Evolutionary conservation across 2,113 vertebrate species (phyloP), one percentile per base, ranked within the genome.

Genomic region (Calidris pygmaea): DNA sequence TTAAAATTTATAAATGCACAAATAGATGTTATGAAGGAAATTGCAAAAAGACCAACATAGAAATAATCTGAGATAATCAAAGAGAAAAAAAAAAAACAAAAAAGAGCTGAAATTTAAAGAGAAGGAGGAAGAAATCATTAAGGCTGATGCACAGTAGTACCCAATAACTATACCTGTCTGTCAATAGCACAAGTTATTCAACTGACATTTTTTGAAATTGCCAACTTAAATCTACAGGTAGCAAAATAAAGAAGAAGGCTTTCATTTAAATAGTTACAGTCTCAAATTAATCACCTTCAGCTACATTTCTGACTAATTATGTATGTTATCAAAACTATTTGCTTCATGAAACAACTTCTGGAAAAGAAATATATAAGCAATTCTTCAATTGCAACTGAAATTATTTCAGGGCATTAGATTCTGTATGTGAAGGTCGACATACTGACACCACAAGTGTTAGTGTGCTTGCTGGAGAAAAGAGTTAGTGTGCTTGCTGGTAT

Each of bases 121-220:
- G 47, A 55, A n/a, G 22, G 26, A 59, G 66, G 29, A 81, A 39
- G 20, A 84, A 71, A 50, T 74, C 29, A 78, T 59, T 63, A 43
- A 60, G 17, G 34, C 16, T 58, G 20, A 11, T 10, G 23, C 29
- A 87, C 10, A 67, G 39, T 10, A 74, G 37, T 12, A 94, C 14
- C 18, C 10, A 47, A 10, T 76, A 83, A 48, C 22, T 72, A 14
- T 7, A 39, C 32, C 23, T 71, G 12, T 58, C 45, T 92, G n/a
- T n/a, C 65, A 84, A 27, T 1, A 75, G 41, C 47, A 79, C 6
- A 58, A 92, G 34, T 43, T 86, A 32, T 30, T 89, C 45, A 71
- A 53, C 8, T 0, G 4, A 29, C 13, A 23, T 71, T 74, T 78
- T 73, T 37, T 89, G 50, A 59, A 50, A 92, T 63, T 0, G 0